Base-by-base conservation (phyloP, 1,140 invertebrate species). In the Berghia stephanieae region DNA sequence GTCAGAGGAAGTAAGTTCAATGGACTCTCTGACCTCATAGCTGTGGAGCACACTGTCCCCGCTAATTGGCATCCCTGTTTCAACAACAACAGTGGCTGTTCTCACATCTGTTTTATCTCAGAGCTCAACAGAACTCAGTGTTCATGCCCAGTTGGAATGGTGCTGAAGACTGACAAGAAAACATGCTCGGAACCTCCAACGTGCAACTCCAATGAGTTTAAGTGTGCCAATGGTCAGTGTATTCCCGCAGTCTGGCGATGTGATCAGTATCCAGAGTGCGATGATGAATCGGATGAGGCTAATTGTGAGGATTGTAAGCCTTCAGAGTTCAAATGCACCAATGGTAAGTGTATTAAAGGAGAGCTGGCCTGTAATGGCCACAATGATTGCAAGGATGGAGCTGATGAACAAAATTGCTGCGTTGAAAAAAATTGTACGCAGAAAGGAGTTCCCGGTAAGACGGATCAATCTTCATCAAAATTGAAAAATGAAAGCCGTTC, bases 91-190 rank as follows among this genome's bases (percentile, higher is more conserved):
- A 82, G 84, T 13, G 88, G 96, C 0, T 99, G 98, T 86, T 98
- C 96, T 0, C 97, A 99, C 91, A 91, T 99, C 0, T 99, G 98
- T 88, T 71, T 82, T 43, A 75, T 76, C 13, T 92, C 94, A 0
- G 95, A 94, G 31, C 95, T 69, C n/a, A 78, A 79, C 10, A 82
- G 78, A n/a, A 75, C 82, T 8, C 79, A 83, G 34, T 83, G 88
- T 77, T 86, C 87, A 16, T 89, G 88, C 80, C 88, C 88, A 0
- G 71, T 83, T 21, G 82, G 85, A 49, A 72, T 89, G 18, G 80
- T 84, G 52, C 78, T 89, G 52, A 83, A 83, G 55, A 63, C 36
- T 1, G 85, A 89, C 72, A 83, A 83, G 10, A 60, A 81, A 38
- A 85, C 83, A 6, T 89, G 88, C 79, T 82, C 84, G 0, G 85